Evolutionary conservation across 1,140 invertebrate genomes (phyloP), one percentile per base, ranked within the genome.

Genomic region (Drosophila jambulina): DNA sequence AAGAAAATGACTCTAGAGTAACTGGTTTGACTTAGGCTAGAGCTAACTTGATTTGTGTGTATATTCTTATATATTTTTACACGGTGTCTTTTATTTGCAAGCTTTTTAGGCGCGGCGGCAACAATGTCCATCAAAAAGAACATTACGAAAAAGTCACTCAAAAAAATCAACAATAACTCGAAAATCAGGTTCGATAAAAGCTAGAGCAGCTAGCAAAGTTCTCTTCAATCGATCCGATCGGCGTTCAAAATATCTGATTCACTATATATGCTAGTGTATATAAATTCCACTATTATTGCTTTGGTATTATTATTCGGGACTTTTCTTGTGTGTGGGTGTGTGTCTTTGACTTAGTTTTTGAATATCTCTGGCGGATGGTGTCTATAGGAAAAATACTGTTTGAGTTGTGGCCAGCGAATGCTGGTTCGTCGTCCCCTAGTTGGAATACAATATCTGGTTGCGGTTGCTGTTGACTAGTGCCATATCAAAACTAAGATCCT

Each of bases 401-500:
- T 64, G 61, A 56, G 59, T 76, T 62, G 53, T 25, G 34, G 15
- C 53, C 53, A 56, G 53, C 53, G 53, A 38, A 25, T 58, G 34
- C 25, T 77, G 48, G 13, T 19, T 32, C 48, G 25, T 57, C 57
- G 40, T 48, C 27, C 49, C 53, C 58, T 75, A 80, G 75, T 70
- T 71, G 34, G 59, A 64, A 43, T 72, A 59, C 53, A 60, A 51
- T 59, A 78, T 65, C 45, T 75, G 69, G 68, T 60, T 75, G 43
- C 49, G 45, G 43, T 82, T 67, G 17, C 40, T 54, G 43, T 54
- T 56, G 57, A 71, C 65, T 71, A 59, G 63, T 45, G 45, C 48
- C 49, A 74, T 62, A 72, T 72, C 23, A 62, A 87, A 91, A 93
- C 92, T 92, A 83, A 94, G 93, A 92, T 93, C 93, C 75, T 72